These are phyloP conservation scores for Clarias macrocephalus DNA, from an alignment of 2,113 vertebrate species.

Conservation along the genomic window DNA sequence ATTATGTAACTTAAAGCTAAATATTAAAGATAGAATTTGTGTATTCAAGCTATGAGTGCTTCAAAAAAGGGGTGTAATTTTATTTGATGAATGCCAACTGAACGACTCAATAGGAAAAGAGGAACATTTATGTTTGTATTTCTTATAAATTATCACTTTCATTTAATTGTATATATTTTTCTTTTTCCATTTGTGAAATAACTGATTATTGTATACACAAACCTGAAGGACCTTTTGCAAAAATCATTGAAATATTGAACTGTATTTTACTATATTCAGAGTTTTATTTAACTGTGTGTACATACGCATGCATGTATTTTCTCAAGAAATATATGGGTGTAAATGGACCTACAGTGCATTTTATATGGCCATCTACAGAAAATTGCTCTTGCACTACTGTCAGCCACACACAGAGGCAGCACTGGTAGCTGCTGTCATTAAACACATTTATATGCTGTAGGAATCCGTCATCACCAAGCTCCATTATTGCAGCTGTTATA, in stretches of 20 bases:
- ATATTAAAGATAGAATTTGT: constrained; percentile 4
- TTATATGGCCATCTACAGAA: constrained; percentile 12
- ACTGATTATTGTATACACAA: constrained; percentile 56
- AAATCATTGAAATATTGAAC: constrained; percentile 57
- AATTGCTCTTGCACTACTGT: neutral
- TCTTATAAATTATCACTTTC: constrained; percentile 56
- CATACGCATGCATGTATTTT: neutral
- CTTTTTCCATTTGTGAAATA: constrained; percentile 62
- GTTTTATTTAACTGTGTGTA: constrained; percentile 5
- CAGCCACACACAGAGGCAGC: neutral
- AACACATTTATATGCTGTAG: neutral
- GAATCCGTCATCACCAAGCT: neutral
- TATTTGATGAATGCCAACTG: constrained; percentile 52
- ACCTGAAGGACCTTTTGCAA: constrained; percentile 61
- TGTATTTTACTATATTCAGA: constrained; percentile 61
- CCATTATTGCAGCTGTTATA: neutral
- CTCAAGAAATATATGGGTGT: neutral
- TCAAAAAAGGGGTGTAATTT: constrained; percentile 39
- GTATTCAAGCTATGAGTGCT: constrained; percentile 37
- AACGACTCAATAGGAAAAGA: constrained; percentile 40
- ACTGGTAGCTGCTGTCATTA: constrained; percentile 17
- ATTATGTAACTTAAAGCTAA: neutral
- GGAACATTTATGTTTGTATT: constrained; percentile 48
- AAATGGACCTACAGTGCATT: neutral
- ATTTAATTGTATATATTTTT: constrained; percentile 46